phyloP scores from a whole-genome alignment of 2,797 vertebrate species.

The Perodicticus potto region DNA sequence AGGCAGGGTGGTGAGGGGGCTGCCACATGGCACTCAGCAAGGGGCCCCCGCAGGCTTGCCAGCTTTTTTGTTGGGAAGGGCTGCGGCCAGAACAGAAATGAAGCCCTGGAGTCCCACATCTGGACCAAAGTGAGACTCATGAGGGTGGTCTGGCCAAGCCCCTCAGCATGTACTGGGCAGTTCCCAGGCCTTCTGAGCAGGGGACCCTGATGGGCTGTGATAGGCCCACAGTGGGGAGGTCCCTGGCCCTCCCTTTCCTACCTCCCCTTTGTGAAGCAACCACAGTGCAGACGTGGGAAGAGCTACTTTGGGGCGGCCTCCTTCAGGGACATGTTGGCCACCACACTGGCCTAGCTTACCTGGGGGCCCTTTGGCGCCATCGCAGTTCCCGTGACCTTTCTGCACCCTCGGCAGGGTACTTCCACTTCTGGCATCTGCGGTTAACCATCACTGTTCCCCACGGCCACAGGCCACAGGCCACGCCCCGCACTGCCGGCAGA shows the following conservation, averaged over 20 bases:
- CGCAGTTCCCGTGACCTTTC: neutral
- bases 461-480: rapidly evolving
- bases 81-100: neutral
- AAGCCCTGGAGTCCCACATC: neutral
- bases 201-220: neutral
- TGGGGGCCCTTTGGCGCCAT: neutral
- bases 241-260: neutral
- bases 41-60: neutral
- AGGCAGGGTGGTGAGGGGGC: neutral
- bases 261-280: conserved; percentile 19
- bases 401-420: neutral
- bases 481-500: neutral
- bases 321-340: conserved; percentile 1
- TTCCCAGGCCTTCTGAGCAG: neutral
- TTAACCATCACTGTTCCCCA: neutral
- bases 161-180: neutral
- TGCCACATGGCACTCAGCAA: neutral
- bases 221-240: neutral
- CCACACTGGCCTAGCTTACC: conserved; percentile 68
- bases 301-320: conserved; percentile 65
- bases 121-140: neutral
- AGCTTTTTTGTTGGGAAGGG: neutral
- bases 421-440: rapidly evolving
- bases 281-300: conserved; percentile 33
- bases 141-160: neutral